Conservation (phyloP, 2,113 vertebrate species). For the Saguinus midas region DNA sequence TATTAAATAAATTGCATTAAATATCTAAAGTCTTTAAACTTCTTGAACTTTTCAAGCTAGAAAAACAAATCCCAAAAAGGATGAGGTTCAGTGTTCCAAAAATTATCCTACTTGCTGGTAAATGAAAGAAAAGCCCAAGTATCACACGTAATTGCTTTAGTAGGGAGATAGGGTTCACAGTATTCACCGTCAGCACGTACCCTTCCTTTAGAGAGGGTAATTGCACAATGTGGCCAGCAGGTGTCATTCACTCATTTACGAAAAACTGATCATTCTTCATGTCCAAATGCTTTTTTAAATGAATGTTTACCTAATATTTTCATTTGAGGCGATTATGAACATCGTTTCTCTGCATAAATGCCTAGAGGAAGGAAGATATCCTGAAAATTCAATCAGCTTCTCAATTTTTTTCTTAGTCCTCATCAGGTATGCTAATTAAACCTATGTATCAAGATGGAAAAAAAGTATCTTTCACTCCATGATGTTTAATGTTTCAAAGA, state of each 20-base stretch:
- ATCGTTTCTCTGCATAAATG: not conserved
- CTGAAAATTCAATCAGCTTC: not conserved
- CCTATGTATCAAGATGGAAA: not conserved
- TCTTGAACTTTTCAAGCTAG: not conserved
- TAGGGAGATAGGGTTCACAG: not conserved
- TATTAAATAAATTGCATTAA: not conserved
- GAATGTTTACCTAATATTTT: not conserved
- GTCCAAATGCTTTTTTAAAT: constrained; percentile 17
- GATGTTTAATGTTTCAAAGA: not conserved
- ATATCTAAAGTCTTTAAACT: not conserved
- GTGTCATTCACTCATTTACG: constrained; percentile 25
- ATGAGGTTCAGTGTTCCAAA: not conserved
- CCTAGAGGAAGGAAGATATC: not conserved
- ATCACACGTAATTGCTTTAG: not conserved
- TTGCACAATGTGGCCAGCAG: constrained; percentile 47
- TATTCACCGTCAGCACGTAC: not conserved
- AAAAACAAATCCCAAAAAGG: not conserved
- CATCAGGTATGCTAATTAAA: not conserved
- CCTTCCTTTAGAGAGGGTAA: not conserved
- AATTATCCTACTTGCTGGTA: not conserved
- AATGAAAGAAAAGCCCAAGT: not conserved
- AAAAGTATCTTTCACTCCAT: not conserved
- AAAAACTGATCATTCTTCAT: not conserved
- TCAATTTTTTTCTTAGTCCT: not conserved
- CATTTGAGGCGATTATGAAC: not conserved